Conservation (phyloP, 2,888 invertebrate genomes). For the Drosophila pseudotalamancana region DNA sequence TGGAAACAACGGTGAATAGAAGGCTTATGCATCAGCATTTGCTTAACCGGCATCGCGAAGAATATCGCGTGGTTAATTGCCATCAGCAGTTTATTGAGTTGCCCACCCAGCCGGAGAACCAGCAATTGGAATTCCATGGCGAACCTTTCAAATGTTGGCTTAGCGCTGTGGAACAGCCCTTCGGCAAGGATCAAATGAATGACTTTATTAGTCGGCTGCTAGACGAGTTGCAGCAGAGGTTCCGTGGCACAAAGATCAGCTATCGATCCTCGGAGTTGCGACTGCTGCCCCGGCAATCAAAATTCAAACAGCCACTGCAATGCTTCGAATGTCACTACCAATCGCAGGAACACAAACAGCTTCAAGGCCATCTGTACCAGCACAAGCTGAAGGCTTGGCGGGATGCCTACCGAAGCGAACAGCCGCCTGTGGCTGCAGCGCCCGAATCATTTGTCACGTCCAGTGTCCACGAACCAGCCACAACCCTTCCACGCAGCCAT, state of each 20-base stretch:
- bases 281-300: constrained; percentile 87
- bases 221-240: constrained; percentile 63
- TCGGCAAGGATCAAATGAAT: constrained; percentile 67
- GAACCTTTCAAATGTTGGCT: constrained; percentile 60
- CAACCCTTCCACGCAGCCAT: constrained; percentile 11
- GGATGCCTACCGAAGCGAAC: constrained; percentile 84
- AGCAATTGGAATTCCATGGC: constrained; percentile 32
- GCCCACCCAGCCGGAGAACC: not conserved
- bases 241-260: constrained; percentile 74
- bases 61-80: constrained; percentile 39
- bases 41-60: constrained; percentile 85
- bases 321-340: constrained; percentile 89
- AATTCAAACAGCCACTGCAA: constrained; percentile 86
- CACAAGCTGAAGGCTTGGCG: constrained; percentile 86
- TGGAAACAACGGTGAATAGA: constrained; percentile 78
- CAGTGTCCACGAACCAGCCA: not conserved
- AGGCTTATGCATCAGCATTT: constrained; percentile 85
- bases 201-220: constrained; percentile 47
- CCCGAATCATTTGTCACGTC: not conserved
- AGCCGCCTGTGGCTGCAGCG: not conserved
- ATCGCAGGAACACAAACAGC: constrained; percentile 89
- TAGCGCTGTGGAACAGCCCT: constrained; percentile 61
- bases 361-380: constrained; percentile 86
- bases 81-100: constrained; percentile 25
- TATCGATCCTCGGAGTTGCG: constrained; percentile 88